A percentile compares a stretch with the other conserved stretches of the same genome.
Evolutionary conservation across 2,113 vertebrate genomes (phyloP).

Genomic region (Tachysurus vachellii): DNA sequence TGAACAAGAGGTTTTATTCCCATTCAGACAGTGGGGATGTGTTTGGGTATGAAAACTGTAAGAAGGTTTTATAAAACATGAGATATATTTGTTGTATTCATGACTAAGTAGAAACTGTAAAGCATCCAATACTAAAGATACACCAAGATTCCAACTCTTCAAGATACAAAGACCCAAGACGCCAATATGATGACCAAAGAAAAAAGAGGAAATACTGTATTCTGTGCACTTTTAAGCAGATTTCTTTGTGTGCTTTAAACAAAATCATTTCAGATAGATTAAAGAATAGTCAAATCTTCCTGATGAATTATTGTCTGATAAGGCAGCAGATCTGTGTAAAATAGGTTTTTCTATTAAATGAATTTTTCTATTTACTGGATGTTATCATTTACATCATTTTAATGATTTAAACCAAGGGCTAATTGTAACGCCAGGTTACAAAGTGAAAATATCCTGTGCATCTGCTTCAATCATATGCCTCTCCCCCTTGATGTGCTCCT

Average conservation of each 20-base stretch:
- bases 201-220: not conserved
- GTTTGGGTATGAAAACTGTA: not conserved
- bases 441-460: no score
- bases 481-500: no score
- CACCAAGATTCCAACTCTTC: no score
- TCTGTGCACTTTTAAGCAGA: not conserved
- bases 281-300: not conserved
- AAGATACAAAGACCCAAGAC: no score
- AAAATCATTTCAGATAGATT: not conserved
- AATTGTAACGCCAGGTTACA: no score
- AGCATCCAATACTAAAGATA: not conserved
- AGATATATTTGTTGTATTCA: not conserved
- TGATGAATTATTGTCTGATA: no score
- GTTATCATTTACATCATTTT: no score
- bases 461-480: no score
- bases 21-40: not conserved
- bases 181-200: not conserved
- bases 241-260: not conserved
- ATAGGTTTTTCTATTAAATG: no score
- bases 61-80: not conserved
- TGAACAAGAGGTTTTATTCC: conserved; percentile 19
- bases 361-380: no score
- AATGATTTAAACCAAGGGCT: no score
- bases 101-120: not conserved
- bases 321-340: no score